These are phyloP conservation scores for Diaprepes abbreviatus DNA, from an alignment of 2,888 invertebrate species.

Conservation along the genomic window DNA sequence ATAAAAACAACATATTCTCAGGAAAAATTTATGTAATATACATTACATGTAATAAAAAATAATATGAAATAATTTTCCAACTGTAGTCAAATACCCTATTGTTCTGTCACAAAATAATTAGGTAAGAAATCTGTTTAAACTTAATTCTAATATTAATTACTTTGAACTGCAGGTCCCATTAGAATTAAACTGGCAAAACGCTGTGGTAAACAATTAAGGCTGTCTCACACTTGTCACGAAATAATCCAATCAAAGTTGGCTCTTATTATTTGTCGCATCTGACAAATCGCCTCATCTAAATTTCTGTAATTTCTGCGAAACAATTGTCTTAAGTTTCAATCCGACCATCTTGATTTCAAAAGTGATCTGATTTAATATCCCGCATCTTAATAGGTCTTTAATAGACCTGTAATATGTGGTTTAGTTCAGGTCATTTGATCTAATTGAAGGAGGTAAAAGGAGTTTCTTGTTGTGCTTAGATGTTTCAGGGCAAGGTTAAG, in stretches of 20 bases:
- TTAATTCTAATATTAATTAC: no score
- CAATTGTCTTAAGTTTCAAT: background rate
- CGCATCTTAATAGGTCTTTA: background rate
- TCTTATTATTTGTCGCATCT: background rate
- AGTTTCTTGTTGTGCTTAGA: slow-evolving; percentile 1
- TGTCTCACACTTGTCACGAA: slow-evolving; percentile 32
- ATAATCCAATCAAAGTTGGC: slow-evolving; percentile 37
- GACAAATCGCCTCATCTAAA: slow-evolving; percentile 7
- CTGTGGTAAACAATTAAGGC: background rate
- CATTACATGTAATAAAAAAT: no score
- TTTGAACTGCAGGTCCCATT: no score
- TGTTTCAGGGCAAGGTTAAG: slow-evolving; percentile 1
- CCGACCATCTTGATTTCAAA: background rate
- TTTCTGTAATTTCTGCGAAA: background rate
- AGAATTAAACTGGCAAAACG: no score
- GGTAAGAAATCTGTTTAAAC: no score
- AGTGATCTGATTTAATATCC: background rate
- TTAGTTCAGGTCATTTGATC: background rate
- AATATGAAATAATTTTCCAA: no score
- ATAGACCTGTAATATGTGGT: background rate
- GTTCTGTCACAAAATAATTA: no score
- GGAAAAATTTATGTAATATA: no score
- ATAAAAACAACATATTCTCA: no score
- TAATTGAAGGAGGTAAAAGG: slow-evolving; percentile 6
- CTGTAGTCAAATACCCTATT: no score